Evolutionary conservation across 2,888 invertebrate genomes (phyloP).

Genomic region (Ornithoptera alexandrae): DNA sequence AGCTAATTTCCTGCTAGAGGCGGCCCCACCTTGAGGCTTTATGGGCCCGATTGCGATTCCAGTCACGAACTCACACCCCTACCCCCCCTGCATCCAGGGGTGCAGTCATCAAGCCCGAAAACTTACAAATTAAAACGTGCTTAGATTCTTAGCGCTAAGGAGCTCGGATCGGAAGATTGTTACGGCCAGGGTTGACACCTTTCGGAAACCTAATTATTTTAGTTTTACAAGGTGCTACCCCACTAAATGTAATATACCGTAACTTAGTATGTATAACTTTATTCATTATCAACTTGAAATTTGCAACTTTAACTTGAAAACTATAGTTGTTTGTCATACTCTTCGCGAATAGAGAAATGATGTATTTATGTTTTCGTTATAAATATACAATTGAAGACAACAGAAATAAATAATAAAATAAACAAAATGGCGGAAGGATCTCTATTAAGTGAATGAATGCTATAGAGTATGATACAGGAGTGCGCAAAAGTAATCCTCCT

Average conservation of each 20-base stretch:
- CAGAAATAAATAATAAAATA: no score
- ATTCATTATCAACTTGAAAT: conserved; percentile 1
- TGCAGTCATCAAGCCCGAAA: conserved; percentile 68
- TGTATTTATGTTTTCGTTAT: not conserved
- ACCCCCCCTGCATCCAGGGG: conserved; percentile 39
- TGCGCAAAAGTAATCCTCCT: no score
- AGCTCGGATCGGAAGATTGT: conserved; percentile 10
- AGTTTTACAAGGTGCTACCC: not conserved
- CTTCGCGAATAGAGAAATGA: not conserved
- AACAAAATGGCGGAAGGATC: no score
- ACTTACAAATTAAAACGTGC: conserved; percentile 75
- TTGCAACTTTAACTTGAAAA: not conserved
- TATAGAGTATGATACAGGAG: no score
- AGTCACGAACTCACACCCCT: conserved; percentile 52
- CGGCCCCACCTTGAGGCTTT: conserved; percentile 62
- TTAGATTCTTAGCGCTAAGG: conserved; percentile 50
- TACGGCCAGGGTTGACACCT: conserved; percentile 6
- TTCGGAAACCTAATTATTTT: conserved; percentile 8
- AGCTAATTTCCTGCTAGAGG: conserved; percentile 73
- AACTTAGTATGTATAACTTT: not conserved
- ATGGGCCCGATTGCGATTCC: conserved; percentile 61
- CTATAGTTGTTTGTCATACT: not conserved
- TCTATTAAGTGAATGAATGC: no score
- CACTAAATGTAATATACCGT: not conserved
- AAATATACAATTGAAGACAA: not conserved